Conservation (phyloP, 2,797 vertebrate species). For the Anas bernieri region DNA sequence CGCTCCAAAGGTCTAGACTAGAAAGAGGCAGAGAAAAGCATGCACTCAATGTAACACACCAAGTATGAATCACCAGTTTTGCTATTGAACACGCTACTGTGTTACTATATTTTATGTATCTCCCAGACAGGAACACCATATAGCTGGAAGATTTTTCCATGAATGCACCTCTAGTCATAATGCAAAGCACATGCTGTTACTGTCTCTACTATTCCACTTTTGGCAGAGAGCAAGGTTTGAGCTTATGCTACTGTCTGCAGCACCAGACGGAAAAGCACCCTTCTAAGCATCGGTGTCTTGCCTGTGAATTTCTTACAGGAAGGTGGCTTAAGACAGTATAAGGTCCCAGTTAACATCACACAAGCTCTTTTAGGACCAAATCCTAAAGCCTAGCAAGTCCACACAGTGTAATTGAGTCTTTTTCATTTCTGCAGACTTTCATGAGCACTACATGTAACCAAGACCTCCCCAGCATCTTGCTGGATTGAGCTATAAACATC, state of each 20-base stretch:
- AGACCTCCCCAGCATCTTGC: background rate
- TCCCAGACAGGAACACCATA: background rate
- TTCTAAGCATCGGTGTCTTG: background rate
- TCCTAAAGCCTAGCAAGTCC: background rate
- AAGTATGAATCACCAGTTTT: background rate
- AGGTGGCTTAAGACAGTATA: background rate
- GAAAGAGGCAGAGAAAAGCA: background rate
- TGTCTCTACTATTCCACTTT: conserved; percentile 80
- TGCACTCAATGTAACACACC: background rate
- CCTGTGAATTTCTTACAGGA: background rate
- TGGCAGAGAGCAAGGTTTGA: conserved; percentile 77
- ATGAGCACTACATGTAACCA: background rate
- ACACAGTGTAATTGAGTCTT: background rate
- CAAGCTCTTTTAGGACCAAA: background rate
- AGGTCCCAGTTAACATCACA: background rate
- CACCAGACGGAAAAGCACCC: conserved; percentile 74
- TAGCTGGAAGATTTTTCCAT: conserved; percentile 75
- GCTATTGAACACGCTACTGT: background rate
- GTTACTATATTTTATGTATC: background rate
- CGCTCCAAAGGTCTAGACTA: background rate
- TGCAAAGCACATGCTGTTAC: conserved; percentile 87
- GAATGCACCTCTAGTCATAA: conserved; percentile 82
- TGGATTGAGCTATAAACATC: background rate
- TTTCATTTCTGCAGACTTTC: background rate
- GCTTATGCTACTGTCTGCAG: conserved; percentile 78